Evolutionary conservation across 1,140 invertebrate genomes (phyloP), one percentile per base, ranked within the genome.

Genomic region (Diorhabda carinulata): DNA sequence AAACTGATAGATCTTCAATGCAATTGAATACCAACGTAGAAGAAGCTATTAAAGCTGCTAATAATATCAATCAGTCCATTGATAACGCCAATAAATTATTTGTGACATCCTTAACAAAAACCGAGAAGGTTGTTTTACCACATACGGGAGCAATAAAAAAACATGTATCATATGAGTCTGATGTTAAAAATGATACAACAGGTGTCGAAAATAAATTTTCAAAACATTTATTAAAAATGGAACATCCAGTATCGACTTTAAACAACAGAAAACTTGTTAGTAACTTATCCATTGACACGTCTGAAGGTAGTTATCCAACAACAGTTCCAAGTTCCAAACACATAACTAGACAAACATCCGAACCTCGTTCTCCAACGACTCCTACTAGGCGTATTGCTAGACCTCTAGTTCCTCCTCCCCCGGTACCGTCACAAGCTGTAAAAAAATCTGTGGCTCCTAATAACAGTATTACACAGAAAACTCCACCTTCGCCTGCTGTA

Each of bases 401-500:
- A 10, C 63, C 63, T 52, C 63, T 25, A 64, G 25, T 64, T 10
- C 63, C 63, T 40, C 63, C 63, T 5, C 63, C 63, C 3, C 52
- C 63, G 5, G 63, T 57, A 52, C 25, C 25, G 25, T 1, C 25
- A 25, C 25, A 25, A 25, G 6, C 47, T n/a, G n/a, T 52, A 6
- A 4, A 3, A 8, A 52, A 52, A 52, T 4, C n/a, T 8, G 47
- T 9, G 6, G 2, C 47, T 10, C 61, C 61, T 43, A 8, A 7
- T 44, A 7, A 47, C 8, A 62, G 7, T 62, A 10, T 60, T 61
- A 62, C 72, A 2, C 73, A 69, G 64, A 73, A 70, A 61, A 67
- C 68, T n/a, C 73, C 76, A 47, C 77, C 73, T 57, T 71, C 74
- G 44, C 67, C 66, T 44, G 6, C 47, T n/a, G n/a, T 52, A 6